Conservation (phyloP, 2,113 vertebrate genomes). For the Thalassarche chlororhynchos region DNA sequence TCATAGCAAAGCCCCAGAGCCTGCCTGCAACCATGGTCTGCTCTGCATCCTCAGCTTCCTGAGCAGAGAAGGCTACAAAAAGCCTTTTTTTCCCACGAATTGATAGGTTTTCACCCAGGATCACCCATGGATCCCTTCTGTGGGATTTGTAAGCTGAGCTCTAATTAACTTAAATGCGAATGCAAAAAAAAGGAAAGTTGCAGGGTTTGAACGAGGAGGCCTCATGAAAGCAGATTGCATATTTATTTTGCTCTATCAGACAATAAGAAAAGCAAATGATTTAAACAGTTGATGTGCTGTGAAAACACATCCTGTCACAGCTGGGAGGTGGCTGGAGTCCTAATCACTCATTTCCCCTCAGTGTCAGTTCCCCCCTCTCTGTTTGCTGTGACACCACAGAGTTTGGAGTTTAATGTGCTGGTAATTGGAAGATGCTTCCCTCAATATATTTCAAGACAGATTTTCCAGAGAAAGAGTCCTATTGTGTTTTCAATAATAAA, state of each 20-base stretch:
- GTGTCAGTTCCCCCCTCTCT: background rate
- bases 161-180: background rate
- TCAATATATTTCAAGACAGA: background rate
- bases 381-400: background rate
- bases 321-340: background rate
- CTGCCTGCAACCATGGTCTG: background rate
- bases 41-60: background rate
- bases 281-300: slow-evolving; percentile 33
- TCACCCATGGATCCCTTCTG: background rate
- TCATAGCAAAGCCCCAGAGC: background rate
- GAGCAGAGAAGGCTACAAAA: background rate
- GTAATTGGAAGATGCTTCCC: background rate
- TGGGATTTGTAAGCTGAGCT: background rate
- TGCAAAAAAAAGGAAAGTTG: background rate
- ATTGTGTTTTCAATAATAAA: background rate
- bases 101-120: background rate
- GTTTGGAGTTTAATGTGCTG: background rate
- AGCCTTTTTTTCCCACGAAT: background rate
- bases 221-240: background rate
- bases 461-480: background rate
- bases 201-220: background rate
- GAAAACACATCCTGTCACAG: slow-evolving; percentile 28
- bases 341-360: background rate
- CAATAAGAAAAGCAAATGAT: slow-evolving; percentile 28
- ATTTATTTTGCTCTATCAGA: slow-evolving; percentile 33